Evolutionary conservation across 35 echinoderm and acorn worm genomes (phyloP), one percentile per base, ranked within the genome.

Genomic region (Hemicentrotus pulcherrimus): DNA sequence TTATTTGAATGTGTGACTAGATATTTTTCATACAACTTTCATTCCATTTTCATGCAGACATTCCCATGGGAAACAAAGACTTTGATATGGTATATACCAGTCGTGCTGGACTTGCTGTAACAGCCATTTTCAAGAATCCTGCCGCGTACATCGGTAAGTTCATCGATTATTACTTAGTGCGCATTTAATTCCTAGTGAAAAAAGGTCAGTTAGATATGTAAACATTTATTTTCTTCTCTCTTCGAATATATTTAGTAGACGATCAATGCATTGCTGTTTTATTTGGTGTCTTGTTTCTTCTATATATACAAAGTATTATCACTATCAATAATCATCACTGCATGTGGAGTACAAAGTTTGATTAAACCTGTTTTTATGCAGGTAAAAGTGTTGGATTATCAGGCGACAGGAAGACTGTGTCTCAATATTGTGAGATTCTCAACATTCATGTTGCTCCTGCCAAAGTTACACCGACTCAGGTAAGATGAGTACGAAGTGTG

Each of bases 371-470:
- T 78, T 78, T 78, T n/a, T 78, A 7, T n/a, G 22, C 65, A 78
- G 65, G 65, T 78, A 78, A 78, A 78, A n/a, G 32, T 90, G 88
- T 90, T 28, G 95, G 95, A 47, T 48, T 96, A 28, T 92, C 95
- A 41, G 95, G 90, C 15, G 95, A 94, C 91, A 96, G 65, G 91
- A 93, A 78, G 61, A 93, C 95, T 5, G 28, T 94, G 18, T n/a
- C 89, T 15, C 47, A 96, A 94, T 96, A 48, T 31, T 90, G 47
- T 52, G 32, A 96, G 32, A 94, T 96, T 50, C n/a, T 96, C 31
- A 93, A 78, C 33, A 94, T 65, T 28, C 14, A 86, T 90, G 8
- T 96, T 46, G 31, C 95, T 31, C 91, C 89, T 48, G 46, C 30
- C 13, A 12, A 4, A 4, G n/a, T 93, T 32, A n/a, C 30, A 13